These are phyloP conservation scores for Orthonyx spaldingii DNA, from an alignment of 2,113 vertebrate genomes.

Conservation along the genomic window DNA sequence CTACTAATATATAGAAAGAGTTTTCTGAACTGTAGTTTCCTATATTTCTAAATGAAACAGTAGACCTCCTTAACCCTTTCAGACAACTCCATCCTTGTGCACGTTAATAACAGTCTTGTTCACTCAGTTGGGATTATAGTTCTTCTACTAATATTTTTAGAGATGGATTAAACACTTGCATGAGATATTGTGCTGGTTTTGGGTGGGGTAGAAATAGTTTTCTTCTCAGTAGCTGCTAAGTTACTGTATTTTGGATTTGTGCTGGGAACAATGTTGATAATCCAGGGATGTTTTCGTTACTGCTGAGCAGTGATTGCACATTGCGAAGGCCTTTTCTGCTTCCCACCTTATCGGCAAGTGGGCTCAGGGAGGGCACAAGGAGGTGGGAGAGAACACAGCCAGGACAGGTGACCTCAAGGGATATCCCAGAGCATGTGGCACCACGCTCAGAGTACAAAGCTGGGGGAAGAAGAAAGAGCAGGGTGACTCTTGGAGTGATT, in stretches of 20 bases:
- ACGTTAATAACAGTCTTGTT: background rate
- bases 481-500: background rate
- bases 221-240: background rate
- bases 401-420: background rate
- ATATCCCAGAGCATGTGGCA: background rate
- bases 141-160: background rate
- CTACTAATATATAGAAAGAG: background rate
- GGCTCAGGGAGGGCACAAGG: background rate
- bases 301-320: background rate
- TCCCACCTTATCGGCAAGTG: background rate
- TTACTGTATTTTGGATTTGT: background rate
- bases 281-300: background rate
- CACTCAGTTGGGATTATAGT: accelerated
- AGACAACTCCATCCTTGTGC: background rate
- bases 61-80: background rate
- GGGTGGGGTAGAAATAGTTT: background rate
- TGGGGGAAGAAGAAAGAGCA: background rate
- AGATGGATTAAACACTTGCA: background rate
- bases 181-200: background rate
- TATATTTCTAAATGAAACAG: background rate
- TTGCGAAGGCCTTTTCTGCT: background rate
- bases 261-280: background rate
- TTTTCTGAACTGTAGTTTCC: background rate
- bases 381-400: background rate
- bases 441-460: background rate